phyloP scores from a whole-genome alignment of 2,797 vertebrate genomes.

The Acrossocheilus fasciatus region DNA sequence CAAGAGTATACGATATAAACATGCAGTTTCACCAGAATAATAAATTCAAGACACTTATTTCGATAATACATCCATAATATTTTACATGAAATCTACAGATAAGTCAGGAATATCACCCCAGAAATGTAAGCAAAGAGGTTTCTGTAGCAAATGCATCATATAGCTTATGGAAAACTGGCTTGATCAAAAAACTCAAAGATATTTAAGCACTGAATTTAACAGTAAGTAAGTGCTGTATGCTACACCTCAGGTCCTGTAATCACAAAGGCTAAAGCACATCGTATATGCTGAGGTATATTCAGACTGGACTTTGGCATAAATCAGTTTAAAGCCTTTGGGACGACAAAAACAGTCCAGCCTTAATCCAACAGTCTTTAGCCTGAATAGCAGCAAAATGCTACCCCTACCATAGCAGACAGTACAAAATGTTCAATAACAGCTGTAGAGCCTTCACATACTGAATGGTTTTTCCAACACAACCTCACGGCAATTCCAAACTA shows the following conservation, averaged over 20 bases:
- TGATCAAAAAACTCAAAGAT: conserved; percentile 59
- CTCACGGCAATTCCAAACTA: conserved; percentile 2
- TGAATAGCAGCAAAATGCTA: conserved; percentile 75
- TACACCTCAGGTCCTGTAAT: conserved; percentile 37
- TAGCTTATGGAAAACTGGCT: conserved; percentile 73
- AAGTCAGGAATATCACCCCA: conserved; percentile 38
- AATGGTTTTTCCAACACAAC: conserved; percentile 54
- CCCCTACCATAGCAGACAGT: conserved; percentile 71
- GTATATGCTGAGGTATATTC: conserved; percentile 53
- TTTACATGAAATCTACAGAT: conserved; percentile 46
- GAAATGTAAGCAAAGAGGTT: conserved; percentile 56
- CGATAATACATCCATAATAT: conserved; percentile 17
- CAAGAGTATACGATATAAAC: conserved; percentile 52
- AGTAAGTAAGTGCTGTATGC: conserved; percentile 49
- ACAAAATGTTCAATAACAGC: conserved; percentile 77
- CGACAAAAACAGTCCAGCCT: conserved; percentile 36
- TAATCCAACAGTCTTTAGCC: conserved; percentile 62
- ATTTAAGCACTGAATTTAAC: conserved; percentile 57
- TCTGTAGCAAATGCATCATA: conserved; percentile 67
- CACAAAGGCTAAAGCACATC: conserved; percentile 36
- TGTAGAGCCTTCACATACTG: conserved; percentile 75
- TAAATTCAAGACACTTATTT: conserved; percentile 50
- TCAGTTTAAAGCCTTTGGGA: conserved; percentile 29
- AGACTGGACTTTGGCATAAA: conserved; percentile 33
- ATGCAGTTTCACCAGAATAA: conserved; percentile 55